Base-by-base conservation (phyloP, 2,113 vertebrate species). In the Odocoileus virginianus region DNA sequence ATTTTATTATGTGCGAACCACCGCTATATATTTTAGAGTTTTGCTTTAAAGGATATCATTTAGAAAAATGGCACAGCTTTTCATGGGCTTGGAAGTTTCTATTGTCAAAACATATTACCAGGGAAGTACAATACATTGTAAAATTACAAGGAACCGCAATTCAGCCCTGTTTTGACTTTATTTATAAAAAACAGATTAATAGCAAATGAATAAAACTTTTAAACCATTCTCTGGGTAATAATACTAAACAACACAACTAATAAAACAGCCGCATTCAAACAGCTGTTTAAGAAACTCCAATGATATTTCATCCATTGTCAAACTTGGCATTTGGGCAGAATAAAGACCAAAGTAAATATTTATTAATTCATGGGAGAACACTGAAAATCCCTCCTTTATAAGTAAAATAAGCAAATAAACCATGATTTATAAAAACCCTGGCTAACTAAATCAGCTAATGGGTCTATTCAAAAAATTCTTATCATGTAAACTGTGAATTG, bases 151-250 rank as follows among this genome's bases (percentile, higher is more conserved):
- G 91, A 96, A 92, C 47, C 45, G 33, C 16, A 7, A 91, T 61
- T 67, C 64, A 92, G 96, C 76, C 87, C 74, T 85, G 33, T 82
- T 96, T 97, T 94, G 88, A 94, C 50, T 98, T 97, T 98, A 98
- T 98, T 97, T 97, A 98, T 97, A 97, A 98, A 98, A 98, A 97
- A 81, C 96, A 97, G 97, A 98, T 98, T 98, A 98, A 98, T 98
- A 98, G 97, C 91, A 92, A 95, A 97, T 97, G 98, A 97, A 98
- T 97, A 98, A 98, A 97, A 97, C 94, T 98, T 97, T 95, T 82
- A 93, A 95, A 27, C 61, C 93, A 92, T 98, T 98, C 96, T 97
- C 95, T 0, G 58, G 85, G 98, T 93, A 95, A 98, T 98, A 98
- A 98, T 98, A 97, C 96, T 98, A 97, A 98, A 97, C 93, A 88